Evolutionary conservation across 1,140 invertebrate genomes (phyloP), one percentile per base, ranked within the genome.

Genomic region (Diachasmimorpha longicaudata): DNA sequence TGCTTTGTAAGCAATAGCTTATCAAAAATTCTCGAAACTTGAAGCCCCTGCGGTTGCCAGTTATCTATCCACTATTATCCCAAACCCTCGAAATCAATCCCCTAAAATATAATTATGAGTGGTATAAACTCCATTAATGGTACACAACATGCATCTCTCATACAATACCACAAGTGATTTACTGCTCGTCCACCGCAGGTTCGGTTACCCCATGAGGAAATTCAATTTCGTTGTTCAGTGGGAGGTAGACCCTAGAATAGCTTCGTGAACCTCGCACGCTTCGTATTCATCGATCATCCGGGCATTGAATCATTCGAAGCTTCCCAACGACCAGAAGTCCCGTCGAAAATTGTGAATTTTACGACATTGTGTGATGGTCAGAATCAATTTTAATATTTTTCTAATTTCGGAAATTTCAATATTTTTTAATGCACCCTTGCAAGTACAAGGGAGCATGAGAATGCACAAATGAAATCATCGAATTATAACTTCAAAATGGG

Each of bases 91-190:
- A 25, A 25, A 63, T 63, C 0, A 23, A 63, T 63, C 23, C 13
- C 19, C 8, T 19, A 23, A 25, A 63, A 63, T 63, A 25, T 23
- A 14, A 63, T 63, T 13, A 63, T 63, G 23, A 63, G 11, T 25
- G 10, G 58, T 46, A 80, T 78, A 70, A 74, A 77, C 78, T 83
- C 81, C 79, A 80, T 82, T 82, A 81, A n/a, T 70, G 66, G 66
- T 52, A 70, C 69, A 70, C 21, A 31, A 23, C 8, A 14, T 70
- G 0, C 69, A 70, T 14, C 19, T 36, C 39, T 21, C 69, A 52
- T 48, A 42, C n/a, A 23, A 25, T 39, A 70, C 69, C 42, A 52
- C 69, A 23, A 52, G 67, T 21, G 25, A 70, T 70, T 70, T 23
- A 52, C 10, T 52, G 13, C 39, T 48, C 46, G 69, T 68, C 31